Evolutionary conservation across 2,113 vertebrate genomes (phyloP), one percentile per base, ranked within the genome.

Genomic region (Ciconia boyciana): DNA sequence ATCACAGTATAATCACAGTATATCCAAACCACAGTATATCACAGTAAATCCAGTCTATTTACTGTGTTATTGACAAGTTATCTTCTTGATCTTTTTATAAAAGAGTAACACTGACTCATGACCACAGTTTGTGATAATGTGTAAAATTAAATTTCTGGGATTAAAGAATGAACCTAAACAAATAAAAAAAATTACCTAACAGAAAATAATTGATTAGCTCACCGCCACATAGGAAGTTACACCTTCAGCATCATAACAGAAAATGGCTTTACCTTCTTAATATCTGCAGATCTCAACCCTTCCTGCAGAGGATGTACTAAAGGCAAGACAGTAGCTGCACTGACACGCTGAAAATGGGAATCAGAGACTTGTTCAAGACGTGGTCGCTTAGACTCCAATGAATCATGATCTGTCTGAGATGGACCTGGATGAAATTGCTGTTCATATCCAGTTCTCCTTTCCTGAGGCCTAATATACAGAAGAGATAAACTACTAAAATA

Each of bases 391-490:
- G 98, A 95, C 51, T 99, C 99, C 98, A 99, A 83, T 44, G 98
- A 97, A 77, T 99, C 99, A 83, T 99, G 99, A 61, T 99, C 99
- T 39, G 97, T 75, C 77, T 99, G 98, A 66, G 98, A 95, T 31
- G 98, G 96, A 81, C 98, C 93, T 51, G 98, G 97, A 95, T 99
- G 99, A 95, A 99, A 99, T 95, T 98, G 98, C 88, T 99, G 99
- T 48, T 99, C 99, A 93, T 99, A 99, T 89, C 98, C 99, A 97
- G 99, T 98, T 92, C 99, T 98, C 96, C 99, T 98, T 97, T 99
- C 99, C 76, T 99, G 99, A 96, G 99, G 99, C 98, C 99, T 99
- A 94, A 46, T 57, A 69, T 1, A 64, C 29, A 92, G 36, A 90
- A 84, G 54, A 91, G 31, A 80, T 8, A 68, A 70, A 70, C 32